These are phyloP conservation scores for Pristis pectinata DNA, from an alignment of 2,797 vertebrate species.

Conservation along the genomic window DNA sequence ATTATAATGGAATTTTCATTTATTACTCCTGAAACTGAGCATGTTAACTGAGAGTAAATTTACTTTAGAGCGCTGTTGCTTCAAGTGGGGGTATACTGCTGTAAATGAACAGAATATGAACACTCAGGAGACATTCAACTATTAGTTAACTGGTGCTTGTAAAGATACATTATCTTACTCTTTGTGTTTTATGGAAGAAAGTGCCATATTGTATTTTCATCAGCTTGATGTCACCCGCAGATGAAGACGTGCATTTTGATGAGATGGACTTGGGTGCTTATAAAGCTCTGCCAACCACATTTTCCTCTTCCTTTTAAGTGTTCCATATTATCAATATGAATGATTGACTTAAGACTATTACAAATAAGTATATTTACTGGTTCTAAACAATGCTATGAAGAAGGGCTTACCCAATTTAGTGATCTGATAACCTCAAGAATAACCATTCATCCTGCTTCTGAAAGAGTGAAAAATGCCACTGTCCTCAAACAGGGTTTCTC, in stretches of 20 bases:
- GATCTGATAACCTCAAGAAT: background rate
- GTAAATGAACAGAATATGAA: background rate
- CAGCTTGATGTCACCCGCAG: background rate
- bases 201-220: background rate
- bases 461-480: no score
- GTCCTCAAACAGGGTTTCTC: background rate
- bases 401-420: background rate
- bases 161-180: background rate
- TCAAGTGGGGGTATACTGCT: background rate
- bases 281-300: background rate
- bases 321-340: background rate
- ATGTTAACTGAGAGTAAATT: background rate
- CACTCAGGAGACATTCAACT: background rate
- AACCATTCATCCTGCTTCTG: background rate
- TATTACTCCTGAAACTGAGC: conserved; percentile 4
- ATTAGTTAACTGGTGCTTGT: background rate
- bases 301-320: background rate
- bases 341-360: no score
- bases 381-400: background rate
- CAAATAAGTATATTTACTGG: background rate
- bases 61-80: background rate
- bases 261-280: background rate
- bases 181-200: background rate
- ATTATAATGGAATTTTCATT: conserved; percentile 14
- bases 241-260: background rate